Conservation (phyloP, 30 jellyfish, hydroid and myxozoan genomes). For the Cassiopea xamachana region DNA sequence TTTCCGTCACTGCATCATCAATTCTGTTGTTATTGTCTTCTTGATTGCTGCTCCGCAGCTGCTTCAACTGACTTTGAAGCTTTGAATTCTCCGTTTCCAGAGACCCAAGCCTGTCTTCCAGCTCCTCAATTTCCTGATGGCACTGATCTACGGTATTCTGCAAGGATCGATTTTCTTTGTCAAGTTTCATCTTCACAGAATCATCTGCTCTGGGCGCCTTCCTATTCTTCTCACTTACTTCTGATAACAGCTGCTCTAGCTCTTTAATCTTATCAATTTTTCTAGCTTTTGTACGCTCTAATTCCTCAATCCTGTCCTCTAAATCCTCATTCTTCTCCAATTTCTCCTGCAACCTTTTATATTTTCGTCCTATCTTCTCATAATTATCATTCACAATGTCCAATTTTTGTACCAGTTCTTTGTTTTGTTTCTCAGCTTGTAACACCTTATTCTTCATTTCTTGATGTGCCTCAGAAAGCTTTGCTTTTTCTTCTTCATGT, state of each 20-base stretch:
- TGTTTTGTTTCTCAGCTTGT: conserved; percentile 33
- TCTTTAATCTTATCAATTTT: conserved; percentile 69
- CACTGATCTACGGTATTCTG: conserved; percentile 52
- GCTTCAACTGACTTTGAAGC: conserved; percentile 55
- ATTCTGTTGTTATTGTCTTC: conserved; percentile 2
- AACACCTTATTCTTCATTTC: conserved; percentile 46
- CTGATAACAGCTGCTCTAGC: conserved; percentile 69
- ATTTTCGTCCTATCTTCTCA: conserved; percentile 61
- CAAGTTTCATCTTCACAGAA: conserved; percentile 58
- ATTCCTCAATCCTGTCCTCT: conserved; percentile 73
- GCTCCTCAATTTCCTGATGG: conserved; percentile 65
- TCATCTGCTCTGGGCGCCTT: conserved; percentile 58
- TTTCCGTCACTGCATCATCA: conserved; percentile 16
- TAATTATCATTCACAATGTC: conserved; percentile 65
- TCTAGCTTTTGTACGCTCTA: conserved; percentile 76
- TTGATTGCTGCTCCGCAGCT: conserved; percentile 13
- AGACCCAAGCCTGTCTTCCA: conserved; percentile 50
- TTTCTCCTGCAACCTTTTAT: conserved; percentile 71
- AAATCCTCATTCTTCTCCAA: conserved; percentile 67
- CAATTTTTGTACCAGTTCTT: conserved; percentile 67
- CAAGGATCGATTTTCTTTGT: conserved; percentile 64
- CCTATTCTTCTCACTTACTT: conserved; percentile 17
- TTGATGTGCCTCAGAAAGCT: conserved; percentile 58
- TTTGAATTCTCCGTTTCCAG: conserved; percentile 53
- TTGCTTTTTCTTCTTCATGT: conserved; percentile 74